Evolutionary conservation across 1,140 invertebrate genomes (phyloP).

Genomic region (Stegodyphus mimosarum): DNA sequence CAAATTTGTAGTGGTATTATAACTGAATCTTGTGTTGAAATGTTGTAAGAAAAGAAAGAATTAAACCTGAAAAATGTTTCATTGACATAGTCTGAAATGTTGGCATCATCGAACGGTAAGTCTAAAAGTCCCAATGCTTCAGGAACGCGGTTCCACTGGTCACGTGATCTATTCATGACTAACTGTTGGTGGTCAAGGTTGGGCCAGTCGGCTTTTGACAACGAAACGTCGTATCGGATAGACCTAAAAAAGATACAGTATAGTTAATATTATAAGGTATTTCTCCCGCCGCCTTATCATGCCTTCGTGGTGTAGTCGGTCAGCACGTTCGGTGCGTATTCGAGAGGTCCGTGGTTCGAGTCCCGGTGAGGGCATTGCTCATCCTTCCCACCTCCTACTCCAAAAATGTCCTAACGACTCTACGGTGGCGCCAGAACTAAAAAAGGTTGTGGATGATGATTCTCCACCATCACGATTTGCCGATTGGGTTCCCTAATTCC

Average conservation of each 20-base stretch:
- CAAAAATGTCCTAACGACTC: too few relatives aligned
- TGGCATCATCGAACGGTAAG: background rate
- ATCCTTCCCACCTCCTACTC: too few relatives aligned
- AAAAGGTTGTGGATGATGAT: too few relatives aligned
- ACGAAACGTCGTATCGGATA: slow-evolving; percentile 57
- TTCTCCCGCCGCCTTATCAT: too few relatives aligned
- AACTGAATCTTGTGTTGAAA: background rate
- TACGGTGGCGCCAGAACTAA: too few relatives aligned
- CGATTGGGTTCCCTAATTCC: too few relatives aligned
- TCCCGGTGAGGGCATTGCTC: too few relatives aligned
- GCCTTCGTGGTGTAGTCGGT: too few relatives aligned
- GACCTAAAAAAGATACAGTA: slow-evolving; percentile 30
- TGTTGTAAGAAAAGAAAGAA: background rate
- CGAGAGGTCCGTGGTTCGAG: too few relatives aligned
- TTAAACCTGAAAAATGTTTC: slow-evolving; percentile 3
- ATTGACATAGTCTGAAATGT: slow-evolving; percentile 4
- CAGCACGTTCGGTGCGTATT: too few relatives aligned
- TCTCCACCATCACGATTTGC: too few relatives aligned
- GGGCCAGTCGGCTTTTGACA: slow-evolving; percentile 62
- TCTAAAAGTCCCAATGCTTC: slow-evolving; percentile 5
- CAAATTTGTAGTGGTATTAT: background rate
- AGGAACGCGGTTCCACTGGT: slow-evolving; percentile 4
- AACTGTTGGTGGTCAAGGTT: slow-evolving; percentile 54
- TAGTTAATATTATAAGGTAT: background rate
- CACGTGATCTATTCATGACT: slow-evolving; percentile 44